phyloP scores from a whole-genome alignment of 2,888 invertebrate genomes.

The Drosophila trichaetosa region DNA sequence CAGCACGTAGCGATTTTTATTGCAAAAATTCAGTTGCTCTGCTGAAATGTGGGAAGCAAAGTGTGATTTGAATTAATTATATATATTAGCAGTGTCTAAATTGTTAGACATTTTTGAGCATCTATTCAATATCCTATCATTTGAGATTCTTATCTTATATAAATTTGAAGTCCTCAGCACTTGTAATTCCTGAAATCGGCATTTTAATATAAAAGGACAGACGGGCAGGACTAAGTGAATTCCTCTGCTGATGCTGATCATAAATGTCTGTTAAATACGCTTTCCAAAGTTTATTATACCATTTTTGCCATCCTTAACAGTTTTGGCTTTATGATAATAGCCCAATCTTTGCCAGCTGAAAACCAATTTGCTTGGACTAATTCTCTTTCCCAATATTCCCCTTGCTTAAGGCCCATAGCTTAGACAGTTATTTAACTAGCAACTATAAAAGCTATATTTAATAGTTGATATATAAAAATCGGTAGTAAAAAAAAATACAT shows the following conservation, averaged over 20 bases:
- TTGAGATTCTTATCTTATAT: too few relatives aligned
- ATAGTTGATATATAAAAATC: neutral
- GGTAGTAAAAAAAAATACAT: neutral
- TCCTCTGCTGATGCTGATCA: too few relatives aligned
- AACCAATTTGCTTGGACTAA: too few relatives aligned
- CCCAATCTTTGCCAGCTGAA: neutral
- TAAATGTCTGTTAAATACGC: neutral
- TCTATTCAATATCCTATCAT: too few relatives aligned
- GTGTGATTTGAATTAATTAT: neutral
- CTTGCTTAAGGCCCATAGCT: neutral
- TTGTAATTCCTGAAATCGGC: too few relatives aligned
- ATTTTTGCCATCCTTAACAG: too few relatives aligned
- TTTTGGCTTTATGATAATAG: neutral
- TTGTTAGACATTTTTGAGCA: too few relatives aligned
- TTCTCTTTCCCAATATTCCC: too few relatives aligned
- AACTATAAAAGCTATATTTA: neutral
- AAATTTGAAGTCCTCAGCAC: too few relatives aligned
- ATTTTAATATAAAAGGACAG: too few relatives aligned
- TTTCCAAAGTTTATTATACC: neutral
- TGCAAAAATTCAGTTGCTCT: neutral
- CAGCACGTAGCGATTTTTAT: neutral
- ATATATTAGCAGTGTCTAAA: too few relatives aligned
- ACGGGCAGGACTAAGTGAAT: too few relatives aligned
- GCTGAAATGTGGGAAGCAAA: neutral
- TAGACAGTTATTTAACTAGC: neutral